These are phyloP conservation scores for Trinorchestia longiramus DNA, from an alignment of 1,140 invertebrate genomes.

Conservation along the genomic window DNA sequence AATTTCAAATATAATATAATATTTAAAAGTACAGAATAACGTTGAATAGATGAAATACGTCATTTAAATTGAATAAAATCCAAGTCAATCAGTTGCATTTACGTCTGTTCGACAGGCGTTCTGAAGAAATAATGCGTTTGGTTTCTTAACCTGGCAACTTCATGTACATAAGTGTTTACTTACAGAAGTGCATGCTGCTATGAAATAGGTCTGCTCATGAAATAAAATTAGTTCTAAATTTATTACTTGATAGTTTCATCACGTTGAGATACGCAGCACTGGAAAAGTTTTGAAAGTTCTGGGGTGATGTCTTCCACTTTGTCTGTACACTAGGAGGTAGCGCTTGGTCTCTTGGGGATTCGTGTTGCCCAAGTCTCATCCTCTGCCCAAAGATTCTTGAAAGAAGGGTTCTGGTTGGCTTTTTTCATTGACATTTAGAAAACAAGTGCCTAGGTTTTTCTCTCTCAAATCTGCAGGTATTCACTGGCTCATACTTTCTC, in stretches of 20 bases:
- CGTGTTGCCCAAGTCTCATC: neutral
- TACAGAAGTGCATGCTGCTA: neutral
- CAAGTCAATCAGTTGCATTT: neutral
- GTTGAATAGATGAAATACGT: neutral
- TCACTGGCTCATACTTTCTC: neutral
- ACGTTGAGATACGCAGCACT: neutral
- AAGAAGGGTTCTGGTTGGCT: neutral
- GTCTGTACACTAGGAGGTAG: neutral
- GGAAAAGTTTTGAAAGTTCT: neutral
- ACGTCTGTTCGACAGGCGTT: neutral
- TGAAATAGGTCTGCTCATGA: neutral
- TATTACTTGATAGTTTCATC: neutral
- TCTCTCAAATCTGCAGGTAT: neutral
- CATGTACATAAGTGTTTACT: neutral
- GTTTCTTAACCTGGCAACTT: neutral
- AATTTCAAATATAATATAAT: too few species aligned
- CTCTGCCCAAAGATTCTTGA: neutral
- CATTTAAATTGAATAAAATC: neutral
- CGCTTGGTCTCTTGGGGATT: neutral
- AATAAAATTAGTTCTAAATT: neutral
- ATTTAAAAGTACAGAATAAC: too few species aligned
- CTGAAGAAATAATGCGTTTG: neutral
- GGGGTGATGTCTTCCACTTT: neutral
- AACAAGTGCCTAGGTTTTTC: neutral
- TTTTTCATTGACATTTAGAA: neutral